Conservation (phyloP, 2,888 invertebrate species). For the Campopleginae sp. region DNA sequence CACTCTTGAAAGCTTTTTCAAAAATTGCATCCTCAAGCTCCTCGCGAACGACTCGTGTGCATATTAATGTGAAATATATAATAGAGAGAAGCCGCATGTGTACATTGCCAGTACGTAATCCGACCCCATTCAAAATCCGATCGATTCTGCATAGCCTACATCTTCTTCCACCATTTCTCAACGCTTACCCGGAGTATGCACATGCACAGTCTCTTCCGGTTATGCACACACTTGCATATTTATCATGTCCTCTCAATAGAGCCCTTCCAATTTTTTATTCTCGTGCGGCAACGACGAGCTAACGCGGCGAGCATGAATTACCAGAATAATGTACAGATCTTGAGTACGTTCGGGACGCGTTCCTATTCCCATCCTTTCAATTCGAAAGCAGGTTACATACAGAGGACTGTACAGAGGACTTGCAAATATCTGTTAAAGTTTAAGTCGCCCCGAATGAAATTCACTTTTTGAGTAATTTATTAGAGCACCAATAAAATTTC, state of each 20-base stretch:
- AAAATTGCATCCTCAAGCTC: neutral
- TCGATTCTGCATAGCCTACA: conserved; percentile 12
- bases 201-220: neutral
- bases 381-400: neutral
- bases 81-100: neutral
- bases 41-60: neutral
- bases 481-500: neutral
- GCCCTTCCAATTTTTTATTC: neutral
- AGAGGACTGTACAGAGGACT: neutral
- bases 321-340: neutral
- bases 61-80: conserved; percentile 4
- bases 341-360: neutral
- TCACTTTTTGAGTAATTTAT: neutral
- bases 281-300: conserved; percentile 10
- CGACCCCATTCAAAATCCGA: conserved; percentile 5
- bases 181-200: neutral
- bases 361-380: conserved; percentile 11
- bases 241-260: conserved; percentile 1
- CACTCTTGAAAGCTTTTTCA: neutral
- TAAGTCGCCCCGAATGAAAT: neutral
- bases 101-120: neutral
- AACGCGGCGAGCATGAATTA: neutral
- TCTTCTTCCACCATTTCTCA: neutral
- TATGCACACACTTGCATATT: neutral
- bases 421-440: neutral